phyloP scores from a whole-genome alignment of 2,113 vertebrate genomes.

The Elanus axillaris region DNA sequence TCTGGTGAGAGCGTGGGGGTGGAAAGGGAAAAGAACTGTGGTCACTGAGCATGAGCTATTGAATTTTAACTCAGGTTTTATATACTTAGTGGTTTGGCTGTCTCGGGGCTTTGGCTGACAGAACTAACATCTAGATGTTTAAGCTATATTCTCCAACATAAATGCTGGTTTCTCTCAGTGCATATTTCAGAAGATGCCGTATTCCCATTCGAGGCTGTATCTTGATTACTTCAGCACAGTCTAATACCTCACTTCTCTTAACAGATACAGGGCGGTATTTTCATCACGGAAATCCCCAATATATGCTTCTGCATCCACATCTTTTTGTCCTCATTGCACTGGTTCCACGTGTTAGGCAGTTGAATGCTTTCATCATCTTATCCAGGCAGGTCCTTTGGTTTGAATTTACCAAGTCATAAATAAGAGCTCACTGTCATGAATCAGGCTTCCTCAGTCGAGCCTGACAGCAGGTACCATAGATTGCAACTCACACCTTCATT shows the following conservation, averaged over 20 bases:
- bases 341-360: not conserved
- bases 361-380: not conserved
- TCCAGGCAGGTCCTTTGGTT: not conserved
- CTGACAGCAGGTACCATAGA: not conserved
- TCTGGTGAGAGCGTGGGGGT: not conserved
- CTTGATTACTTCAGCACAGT: not conserved
- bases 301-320: rapidly evolving
- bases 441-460: not conserved
- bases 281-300: not conserved
- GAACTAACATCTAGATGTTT: not conserved
- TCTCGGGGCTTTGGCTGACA: not conserved
- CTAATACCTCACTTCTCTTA: not conserved
- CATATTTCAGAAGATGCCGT: not conserved
- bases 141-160: not conserved
- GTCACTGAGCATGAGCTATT: not conserved
- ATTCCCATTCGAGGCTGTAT: not conserved
- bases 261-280: not conserved
- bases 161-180: not conserved
- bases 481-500: not conserved
- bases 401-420: not conserved
- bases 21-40: not conserved
- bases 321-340: not conserved
- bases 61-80: not conserved
- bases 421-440: not conserved
- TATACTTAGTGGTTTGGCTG: not conserved